Evolutionary conservation across 2,888 invertebrate genomes (phyloP).

Genomic region (Eupithecia exiguata): DNA sequence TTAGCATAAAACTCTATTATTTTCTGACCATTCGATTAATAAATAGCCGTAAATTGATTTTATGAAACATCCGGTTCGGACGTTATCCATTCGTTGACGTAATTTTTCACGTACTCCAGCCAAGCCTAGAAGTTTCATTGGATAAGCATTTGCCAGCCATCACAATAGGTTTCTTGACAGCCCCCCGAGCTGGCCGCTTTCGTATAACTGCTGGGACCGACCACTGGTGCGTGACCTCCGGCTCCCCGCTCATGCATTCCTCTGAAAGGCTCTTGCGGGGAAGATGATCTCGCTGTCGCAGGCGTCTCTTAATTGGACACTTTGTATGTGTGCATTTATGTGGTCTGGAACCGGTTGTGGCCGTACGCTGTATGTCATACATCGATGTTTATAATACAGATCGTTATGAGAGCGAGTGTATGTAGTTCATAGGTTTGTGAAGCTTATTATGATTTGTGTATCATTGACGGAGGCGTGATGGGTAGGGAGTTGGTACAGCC

Average conservation of each 20-base stretch:
- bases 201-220: conserved; percentile 71
- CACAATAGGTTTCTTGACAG: conserved; percentile 69
- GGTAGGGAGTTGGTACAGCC: conserved; percentile 45
- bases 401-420: conserved; percentile 57
- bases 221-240: conserved; percentile 66
- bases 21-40: conserved; percentile 17
- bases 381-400: conserved; percentile 67
- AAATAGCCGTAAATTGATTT: conserved; percentile 11
- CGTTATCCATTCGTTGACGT: too few species aligned
- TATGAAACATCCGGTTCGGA: neutral
- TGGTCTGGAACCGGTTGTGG: conserved; percentile 77
- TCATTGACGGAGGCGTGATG: conserved; percentile 72
- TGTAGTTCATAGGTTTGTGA: conserved; percentile 68
- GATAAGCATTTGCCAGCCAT: conserved; percentile 47
- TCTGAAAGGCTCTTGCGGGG: conserved; percentile 55
- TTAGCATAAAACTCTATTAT: conserved; percentile 26
- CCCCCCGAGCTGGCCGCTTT: conserved; percentile 70
- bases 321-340: conserved; percentile 76
- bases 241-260: conserved; percentile 57
- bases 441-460: conserved; percentile 79
- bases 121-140: conserved; percentile 19
- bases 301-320: conserved; percentile 76
- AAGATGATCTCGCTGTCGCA: conserved; percentile 70
- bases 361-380: conserved; percentile 70
- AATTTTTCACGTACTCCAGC: conserved; percentile 13